Evolutionary conservation across 2,113 vertebrate species (phyloP).

Genomic region (Haemorhous mexicanus): DNA sequence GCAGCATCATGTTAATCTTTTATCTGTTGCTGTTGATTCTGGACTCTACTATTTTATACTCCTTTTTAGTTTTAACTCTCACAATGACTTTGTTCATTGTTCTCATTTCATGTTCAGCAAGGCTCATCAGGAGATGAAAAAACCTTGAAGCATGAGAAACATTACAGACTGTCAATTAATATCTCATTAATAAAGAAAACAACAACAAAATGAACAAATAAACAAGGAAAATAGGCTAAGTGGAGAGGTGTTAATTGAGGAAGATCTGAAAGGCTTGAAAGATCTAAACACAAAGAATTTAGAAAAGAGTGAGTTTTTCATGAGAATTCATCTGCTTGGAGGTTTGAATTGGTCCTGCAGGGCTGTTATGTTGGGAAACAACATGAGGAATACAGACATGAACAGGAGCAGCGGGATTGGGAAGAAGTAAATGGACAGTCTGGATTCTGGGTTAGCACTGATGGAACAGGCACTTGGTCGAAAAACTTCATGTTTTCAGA

Average conservation of each 20-base stretch:
- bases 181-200: constrained; percentile 48
- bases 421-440: neutral
- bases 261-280: constrained; percentile 12
- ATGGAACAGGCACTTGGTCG: neutral
- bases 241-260: constrained; percentile 65
- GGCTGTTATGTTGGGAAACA: neutral
- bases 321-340: neutral
- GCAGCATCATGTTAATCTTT: neutral
- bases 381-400: neutral
- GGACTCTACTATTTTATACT: neutral
- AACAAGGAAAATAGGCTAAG: constrained; percentile 32
- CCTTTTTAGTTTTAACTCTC: constrained; percentile 6
- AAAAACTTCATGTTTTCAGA: neutral
- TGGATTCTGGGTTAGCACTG: neutral
- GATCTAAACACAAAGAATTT: constrained; percentile 34
- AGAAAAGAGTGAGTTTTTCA: neutral
- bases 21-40: constrained; percentile 27
- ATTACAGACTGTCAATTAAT: constrained; percentile 55
- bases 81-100: constrained; percentile 42
- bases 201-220: constrained; percentile 55
- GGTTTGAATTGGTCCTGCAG: neutral
- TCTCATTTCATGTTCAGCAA: constrained; percentile 2
- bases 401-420: neutral
- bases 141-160: constrained; percentile 15
- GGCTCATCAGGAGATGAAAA: constrained; percentile 9